Conservation (phyloP, 2,797 vertebrate genomes). For the Gephyroberyx darwinii region DNA sequence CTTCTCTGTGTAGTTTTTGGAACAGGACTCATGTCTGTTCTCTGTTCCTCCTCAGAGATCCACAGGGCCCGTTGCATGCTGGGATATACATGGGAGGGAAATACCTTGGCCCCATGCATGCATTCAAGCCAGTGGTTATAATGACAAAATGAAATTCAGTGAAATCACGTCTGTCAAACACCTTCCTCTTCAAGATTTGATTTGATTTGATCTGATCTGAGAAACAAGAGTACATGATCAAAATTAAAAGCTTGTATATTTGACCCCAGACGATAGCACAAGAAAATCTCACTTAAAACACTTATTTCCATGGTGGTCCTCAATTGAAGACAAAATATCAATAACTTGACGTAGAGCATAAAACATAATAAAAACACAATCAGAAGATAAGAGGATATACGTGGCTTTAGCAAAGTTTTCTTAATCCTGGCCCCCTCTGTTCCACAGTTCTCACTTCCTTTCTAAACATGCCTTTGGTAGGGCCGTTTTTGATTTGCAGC, state of each 20-base stretch:
- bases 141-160: constrained; percentile 25
- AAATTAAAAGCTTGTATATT: too few relatives aligned
- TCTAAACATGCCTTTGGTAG: too few relatives aligned
- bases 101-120: constrained; percentile 58
- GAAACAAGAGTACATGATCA: too few relatives aligned
- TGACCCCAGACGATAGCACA: too few relatives aligned
- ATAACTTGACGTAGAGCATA: too few relatives aligned
- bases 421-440: not conserved
- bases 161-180: not conserved
- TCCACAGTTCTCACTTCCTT: too few relatives aligned
- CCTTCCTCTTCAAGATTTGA: too few relatives aligned
- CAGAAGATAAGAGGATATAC: not conserved
- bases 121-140: constrained; percentile 33
- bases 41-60: constrained; percentile 70
- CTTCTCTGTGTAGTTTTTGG: constrained; percentile 75
- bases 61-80: constrained; percentile 66
- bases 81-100: constrained; percentile 68
- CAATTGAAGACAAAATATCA: too few relatives aligned
- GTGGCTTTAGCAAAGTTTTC: not conserved
- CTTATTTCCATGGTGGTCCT: too few relatives aligned
- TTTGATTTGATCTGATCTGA: too few relatives aligned
- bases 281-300: too few relatives aligned
- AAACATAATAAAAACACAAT: too few relatives aligned
- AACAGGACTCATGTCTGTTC: constrained; percentile 78
- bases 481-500: not conserved